phyloP scores from a whole-genome alignment of 2,113 vertebrate species.

The Alectura lathami region DNA sequence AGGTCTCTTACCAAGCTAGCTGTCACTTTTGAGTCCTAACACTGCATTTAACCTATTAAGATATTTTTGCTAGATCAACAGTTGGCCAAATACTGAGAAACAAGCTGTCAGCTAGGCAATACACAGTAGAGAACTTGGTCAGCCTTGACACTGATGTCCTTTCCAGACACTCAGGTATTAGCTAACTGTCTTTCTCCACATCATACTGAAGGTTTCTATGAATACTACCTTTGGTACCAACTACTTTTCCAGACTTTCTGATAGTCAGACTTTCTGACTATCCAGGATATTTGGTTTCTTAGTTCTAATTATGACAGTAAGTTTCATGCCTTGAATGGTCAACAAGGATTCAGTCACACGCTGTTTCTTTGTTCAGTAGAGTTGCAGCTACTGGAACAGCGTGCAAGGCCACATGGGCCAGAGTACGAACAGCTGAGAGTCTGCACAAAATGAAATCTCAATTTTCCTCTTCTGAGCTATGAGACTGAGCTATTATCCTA shows the following conservation, averaged over 20 bases:
- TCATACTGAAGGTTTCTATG: not conserved
- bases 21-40: not conserved
- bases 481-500: not conserved
- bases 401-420: not conserved
- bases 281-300: not conserved
- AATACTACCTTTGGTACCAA: not conserved
- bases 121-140: not conserved
- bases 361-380: not conserved
- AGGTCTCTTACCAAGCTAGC: not conserved
- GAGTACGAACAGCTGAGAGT: not conserved
- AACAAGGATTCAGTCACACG: not conserved
- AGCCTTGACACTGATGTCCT: not conserved
- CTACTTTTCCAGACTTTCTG: not conserved
- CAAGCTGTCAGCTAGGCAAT: not conserved
- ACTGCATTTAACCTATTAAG: not conserved
- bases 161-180: rapidly evolving
- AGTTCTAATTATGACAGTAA: rapidly evolving
- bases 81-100: not conserved
- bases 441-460: not conserved
- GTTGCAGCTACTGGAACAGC: not conserved
- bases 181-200: not conserved
- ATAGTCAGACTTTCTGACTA: not conserved
- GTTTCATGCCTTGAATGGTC: not conserved
- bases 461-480: not conserved
- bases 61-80: not conserved